These are phyloP conservation scores for Aplidium turbinatum DNA, from an alignment of 23 tunicate genomes.

Conservation along the genomic window DNA sequence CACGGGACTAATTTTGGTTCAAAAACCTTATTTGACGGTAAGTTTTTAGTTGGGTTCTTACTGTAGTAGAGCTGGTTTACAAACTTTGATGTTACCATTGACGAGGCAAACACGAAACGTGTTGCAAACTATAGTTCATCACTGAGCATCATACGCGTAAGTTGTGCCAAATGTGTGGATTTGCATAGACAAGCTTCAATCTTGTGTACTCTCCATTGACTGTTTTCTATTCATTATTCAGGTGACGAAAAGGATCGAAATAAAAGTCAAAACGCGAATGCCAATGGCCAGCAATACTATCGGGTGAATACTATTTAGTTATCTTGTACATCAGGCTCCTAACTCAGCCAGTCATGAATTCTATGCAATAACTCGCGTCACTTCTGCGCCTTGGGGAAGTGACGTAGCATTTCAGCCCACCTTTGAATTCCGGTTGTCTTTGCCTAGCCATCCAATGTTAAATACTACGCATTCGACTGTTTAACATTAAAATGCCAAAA, in stretches of 20 bases:
- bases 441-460: no score
- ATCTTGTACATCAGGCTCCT: neutral
- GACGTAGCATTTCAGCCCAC: no score
- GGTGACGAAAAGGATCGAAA: constrained; percentile 3
- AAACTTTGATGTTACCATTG: neutral
- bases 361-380: no score
- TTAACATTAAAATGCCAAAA: no score
- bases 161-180: no score
- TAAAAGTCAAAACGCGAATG: constrained; percentile 18
- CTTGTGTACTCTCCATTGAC: no score
- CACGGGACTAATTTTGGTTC: neutral
- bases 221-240: neutral
- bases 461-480: no score
- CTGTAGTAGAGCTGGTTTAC: neutral
- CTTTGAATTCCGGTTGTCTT: no score
- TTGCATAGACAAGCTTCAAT: neutral
- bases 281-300: constrained; percentile 4
- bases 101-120: neutral
- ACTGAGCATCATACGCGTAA: no score
- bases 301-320: constrained; percentile 2
- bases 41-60: neutral
- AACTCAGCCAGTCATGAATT: no score
- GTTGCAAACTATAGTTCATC: no score
- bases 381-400: no score
- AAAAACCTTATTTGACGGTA: neutral